Conservation (phyloP, 2,797 vertebrate genomes). For the Coccyzus lansbergi region DNA sequence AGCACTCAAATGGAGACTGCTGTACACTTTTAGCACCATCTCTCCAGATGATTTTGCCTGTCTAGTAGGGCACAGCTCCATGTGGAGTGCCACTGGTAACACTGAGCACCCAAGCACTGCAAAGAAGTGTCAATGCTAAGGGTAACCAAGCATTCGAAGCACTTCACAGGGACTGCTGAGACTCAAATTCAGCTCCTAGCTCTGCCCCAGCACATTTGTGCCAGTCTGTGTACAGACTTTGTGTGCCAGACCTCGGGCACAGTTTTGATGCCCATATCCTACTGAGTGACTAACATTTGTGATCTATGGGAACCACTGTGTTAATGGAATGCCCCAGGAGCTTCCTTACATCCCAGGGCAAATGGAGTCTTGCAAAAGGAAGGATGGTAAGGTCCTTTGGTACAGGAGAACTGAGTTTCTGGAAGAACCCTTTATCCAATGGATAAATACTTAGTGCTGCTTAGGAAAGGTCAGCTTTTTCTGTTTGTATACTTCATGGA, state of each 20-base stretch:
- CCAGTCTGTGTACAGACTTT: background rate
- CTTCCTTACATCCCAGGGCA: background rate
- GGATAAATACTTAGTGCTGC: background rate
- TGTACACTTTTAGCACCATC: background rate
- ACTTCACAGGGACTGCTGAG: background rate
- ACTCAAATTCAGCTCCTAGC: background rate
- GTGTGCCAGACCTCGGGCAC: background rate
- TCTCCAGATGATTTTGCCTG: background rate
- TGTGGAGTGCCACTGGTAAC: background rate
- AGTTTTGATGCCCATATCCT: background rate
- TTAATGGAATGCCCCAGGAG: background rate
- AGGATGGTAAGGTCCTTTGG: background rate
- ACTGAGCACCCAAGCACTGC: background rate
- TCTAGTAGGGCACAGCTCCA: rapidly evolving
- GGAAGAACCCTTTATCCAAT: background rate
- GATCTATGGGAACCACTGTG: background rate
- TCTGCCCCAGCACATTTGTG: rapidly evolving
- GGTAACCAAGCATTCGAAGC: background rate
- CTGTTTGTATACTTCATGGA: background rate
- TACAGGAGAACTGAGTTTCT: background rate
- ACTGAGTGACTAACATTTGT: background rate
- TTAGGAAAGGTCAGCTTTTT: background rate
- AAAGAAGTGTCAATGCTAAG: background rate
- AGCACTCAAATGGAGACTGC: background rate
- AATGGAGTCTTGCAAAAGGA: background rate